A percentile compares a stretch with the other conserved stretches of the same genome.
phyloP scores from a whole-genome alignment of 2,797 vertebrate species.

The Danio albolineatus region DNA sequence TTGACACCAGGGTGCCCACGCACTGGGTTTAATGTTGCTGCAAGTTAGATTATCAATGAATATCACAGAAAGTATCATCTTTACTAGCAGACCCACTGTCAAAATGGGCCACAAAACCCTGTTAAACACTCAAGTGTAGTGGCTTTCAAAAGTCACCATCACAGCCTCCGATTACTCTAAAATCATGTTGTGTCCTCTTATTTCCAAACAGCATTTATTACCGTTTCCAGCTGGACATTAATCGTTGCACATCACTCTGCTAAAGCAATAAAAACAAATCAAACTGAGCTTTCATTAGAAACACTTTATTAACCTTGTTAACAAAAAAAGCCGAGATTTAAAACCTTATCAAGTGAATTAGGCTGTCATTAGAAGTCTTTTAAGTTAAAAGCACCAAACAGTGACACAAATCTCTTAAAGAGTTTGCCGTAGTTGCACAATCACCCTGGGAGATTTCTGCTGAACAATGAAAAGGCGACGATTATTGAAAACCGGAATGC shows the following conservation, averaged over 20 bases:
- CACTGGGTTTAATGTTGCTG: not conserved
- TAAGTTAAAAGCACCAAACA: constrained; percentile 81
- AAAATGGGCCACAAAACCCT: not conserved
- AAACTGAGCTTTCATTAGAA: constrained; percentile 58
- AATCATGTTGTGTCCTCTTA: not conserved
- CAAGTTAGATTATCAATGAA: too few species aligned
- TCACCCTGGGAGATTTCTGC: constrained; percentile 74
- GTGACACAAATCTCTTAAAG: constrained; percentile 70
- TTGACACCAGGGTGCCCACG: too few species aligned
- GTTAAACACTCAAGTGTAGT: not conserved
- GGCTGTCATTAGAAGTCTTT: constrained; percentile 76
- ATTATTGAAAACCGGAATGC: constrained; percentile 40
- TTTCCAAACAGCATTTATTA: not conserved
- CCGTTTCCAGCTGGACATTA: not conserved
- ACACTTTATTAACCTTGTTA: constrained; percentile 77
- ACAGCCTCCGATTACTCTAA: not conserved
- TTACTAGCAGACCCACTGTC: too few species aligned
- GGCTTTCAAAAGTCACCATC: not conserved
- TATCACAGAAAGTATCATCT: too few species aligned
- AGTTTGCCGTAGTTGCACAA: constrained; percentile 79
- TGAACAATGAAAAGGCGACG: constrained; percentile 61
- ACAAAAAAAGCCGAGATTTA: constrained; percentile 76
- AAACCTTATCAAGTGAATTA: constrained; percentile 72
- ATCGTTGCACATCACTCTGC: not conserved
- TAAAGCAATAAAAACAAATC: not conserved